These are phyloP conservation scores for Pollenia amentaria DNA, from an alignment of 2,888 invertebrate genomes.

Conservation along the genomic window DNA sequence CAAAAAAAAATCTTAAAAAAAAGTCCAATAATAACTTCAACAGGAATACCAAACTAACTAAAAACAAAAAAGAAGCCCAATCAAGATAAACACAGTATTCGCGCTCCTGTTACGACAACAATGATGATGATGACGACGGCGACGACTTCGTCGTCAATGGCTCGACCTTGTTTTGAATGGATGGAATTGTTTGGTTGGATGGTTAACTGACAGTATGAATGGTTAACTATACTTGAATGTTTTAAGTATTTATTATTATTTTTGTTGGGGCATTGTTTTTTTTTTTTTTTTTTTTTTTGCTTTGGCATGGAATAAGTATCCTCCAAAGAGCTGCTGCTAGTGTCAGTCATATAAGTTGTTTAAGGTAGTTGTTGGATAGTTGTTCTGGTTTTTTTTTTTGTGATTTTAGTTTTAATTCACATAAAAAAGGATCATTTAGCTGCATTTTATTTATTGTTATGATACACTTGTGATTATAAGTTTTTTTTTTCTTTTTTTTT, in stretches of 20 bases:
- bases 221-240: constrained; percentile 58
- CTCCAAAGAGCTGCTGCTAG: constrained; percentile 13
- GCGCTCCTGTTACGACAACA: constrained; percentile 75
- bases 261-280: constrained; percentile 35
- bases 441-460: constrained; percentile 77
- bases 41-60: constrained; percentile 16
- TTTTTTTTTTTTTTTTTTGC: not conserved
- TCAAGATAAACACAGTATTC: constrained; percentile 77
- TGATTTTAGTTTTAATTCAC: constrained; percentile 44
- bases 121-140: constrained; percentile 39
- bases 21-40: constrained; percentile 42
- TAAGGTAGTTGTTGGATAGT: constrained; percentile 24
- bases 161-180: constrained; percentile 68
- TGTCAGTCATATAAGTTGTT: constrained; percentile 49
- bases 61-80: constrained; percentile 72
- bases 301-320: constrained; percentile 6
- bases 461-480: constrained; percentile 73
- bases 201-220: constrained; percentile 65
- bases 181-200: constrained; percentile 61
- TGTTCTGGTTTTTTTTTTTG: constrained; percentile 28
- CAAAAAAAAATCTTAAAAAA: not conserved
- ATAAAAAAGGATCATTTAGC: constrained; percentile 75
- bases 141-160: constrained; percentile 37
- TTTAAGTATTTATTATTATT: constrained; percentile 64
- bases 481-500: constrained; percentile 41